Evolutionary conservation across 2,888 invertebrate species (phyloP).

Genomic region (Agriopis marginaria): DNA sequence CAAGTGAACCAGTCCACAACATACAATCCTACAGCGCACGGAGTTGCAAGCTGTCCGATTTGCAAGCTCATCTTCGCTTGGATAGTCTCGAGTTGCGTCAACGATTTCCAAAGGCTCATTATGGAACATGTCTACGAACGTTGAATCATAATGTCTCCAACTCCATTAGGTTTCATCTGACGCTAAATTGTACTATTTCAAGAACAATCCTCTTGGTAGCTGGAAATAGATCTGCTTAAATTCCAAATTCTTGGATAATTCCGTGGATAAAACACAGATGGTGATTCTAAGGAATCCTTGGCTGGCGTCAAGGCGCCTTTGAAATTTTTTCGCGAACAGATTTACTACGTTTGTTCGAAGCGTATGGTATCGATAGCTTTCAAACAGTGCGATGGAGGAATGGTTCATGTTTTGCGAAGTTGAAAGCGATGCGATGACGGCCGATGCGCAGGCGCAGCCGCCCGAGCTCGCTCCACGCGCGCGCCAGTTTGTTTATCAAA

Average conservation of each 20-base stretch:
- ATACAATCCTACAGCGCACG: conserved; percentile 14
- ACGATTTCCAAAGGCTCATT: conserved; percentile 23
- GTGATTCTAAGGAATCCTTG: conserved; percentile 14
- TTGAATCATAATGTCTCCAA: conserved; percentile 17
- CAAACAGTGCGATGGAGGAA: conserved; percentile 31
- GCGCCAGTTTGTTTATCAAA: conserved; percentile 44
- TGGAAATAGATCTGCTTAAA: conserved; percentile 14
- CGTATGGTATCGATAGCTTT: conserved; percentile 29
- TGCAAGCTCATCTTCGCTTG: conserved; percentile 40
- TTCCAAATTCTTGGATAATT: conserved; percentile 9
- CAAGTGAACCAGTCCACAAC: conserved; percentile 18
- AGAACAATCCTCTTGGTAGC: conserved; percentile 1
- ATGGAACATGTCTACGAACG: conserved; percentile 7
- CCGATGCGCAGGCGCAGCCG: conserved; percentile 54
- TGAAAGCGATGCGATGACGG: conserved; percentile 54
- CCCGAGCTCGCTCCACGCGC: conserved; percentile 23
- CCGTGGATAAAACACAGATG: conserved; percentile 16
- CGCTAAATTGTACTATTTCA: conserved; percentile 9
- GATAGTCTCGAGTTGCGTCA: conserved; percentile 34
- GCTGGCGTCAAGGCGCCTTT: conserved; percentile 15
- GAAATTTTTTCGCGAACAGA: conserved; percentile 28
- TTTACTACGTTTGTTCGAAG: conserved; percentile 27
- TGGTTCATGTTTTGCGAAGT: conserved; percentile 47
- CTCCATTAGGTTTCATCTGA: conserved; percentile 8
- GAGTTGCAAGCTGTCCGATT: conserved; percentile 33